phyloP scores from a whole-genome alignment of 1,140 invertebrate genomes.

The Neodiprion pinetum region DNA sequence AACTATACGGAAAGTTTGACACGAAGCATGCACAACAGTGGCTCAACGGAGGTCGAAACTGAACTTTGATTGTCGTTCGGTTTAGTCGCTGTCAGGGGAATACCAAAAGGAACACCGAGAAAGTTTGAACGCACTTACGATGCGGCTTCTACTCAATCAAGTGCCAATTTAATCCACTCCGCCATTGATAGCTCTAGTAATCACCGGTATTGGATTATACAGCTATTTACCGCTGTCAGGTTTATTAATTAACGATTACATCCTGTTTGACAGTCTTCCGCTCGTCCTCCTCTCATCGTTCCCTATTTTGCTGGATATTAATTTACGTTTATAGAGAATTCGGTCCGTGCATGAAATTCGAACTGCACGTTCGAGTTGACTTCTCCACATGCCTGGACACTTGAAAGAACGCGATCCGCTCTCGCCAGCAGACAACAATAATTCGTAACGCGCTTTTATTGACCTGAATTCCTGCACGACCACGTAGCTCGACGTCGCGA shows the following conservation, averaged over 20 bases:
- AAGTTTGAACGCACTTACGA: neutral
- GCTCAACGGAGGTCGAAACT: no score
- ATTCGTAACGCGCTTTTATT: neutral
- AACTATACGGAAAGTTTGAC: no score
- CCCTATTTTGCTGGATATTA: no score
- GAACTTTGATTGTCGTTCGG: no score
- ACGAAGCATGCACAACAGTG: no score
- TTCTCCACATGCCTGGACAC: neutral
- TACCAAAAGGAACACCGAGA: neutral
- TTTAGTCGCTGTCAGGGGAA: neutral
- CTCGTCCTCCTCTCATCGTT: no score
- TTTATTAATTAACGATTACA: no score
- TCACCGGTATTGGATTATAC: neutral
- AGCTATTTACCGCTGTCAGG: neutral
- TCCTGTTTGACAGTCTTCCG: no score
- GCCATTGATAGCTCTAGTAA: neutral
- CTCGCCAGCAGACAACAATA: no score
- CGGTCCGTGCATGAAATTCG: neutral
- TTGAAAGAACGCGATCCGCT: neutral
- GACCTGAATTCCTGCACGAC: neutral
- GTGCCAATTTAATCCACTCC: constrained; percentile 8
- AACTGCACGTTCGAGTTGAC: neutral
- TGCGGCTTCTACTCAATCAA: neutral
- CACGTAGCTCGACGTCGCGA: neutral
- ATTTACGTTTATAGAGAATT: neutral